Evolutionary conservation across 2,113 vertebrate genomes (phyloP), one percentile per base, ranked within the genome.

Genomic region (Mus pahari): DNA sequence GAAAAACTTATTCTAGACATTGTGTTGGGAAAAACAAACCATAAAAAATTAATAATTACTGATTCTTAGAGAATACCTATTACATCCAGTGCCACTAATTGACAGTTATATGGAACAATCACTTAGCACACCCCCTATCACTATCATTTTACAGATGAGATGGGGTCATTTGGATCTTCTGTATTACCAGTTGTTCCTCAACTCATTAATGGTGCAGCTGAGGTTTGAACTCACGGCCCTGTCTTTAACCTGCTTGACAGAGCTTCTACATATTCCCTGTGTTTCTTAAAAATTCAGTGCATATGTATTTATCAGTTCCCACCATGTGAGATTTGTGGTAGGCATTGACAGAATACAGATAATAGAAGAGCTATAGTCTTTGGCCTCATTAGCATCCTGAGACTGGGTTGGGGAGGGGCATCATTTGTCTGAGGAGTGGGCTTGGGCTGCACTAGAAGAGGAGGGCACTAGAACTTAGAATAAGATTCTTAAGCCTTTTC

Each of bases 71-170:
- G 62, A 79, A 55, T 5, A 64, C 19, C 31, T 66, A 48, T 6
- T 20, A 22, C 81, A 26, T n/a, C 74, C 75, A 20, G 60, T 42
- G 24, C 13, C 68, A 3, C 84, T 82, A 87, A 31, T 39, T 26
- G 74, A 92, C n/a, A 19, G 70, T 89, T 71, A 24, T 50, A 13
- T 60, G 45, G 66, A 73, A 81, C 70, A 89, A 79, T 50, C 81
- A 17, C 74, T 88, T 83, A 42, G n/a, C 89, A 33, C 62, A 22
- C 53, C 33, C 33, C 11, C n/a, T 60, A 11, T 36, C 45, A 45
- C 71, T 95, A n/a, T 93, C 17, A 89, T 78, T 90, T 82, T 82
- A 90, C 26, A 95, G 81, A 13, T 64, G 19, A 74, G 82, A 82
- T 26, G 0, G 64, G 93, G 83, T 26, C 84, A 79, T 90, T 79